Conservation (phyloP, 2,797 vertebrate genomes). For the Vultur gryphus region DNA sequence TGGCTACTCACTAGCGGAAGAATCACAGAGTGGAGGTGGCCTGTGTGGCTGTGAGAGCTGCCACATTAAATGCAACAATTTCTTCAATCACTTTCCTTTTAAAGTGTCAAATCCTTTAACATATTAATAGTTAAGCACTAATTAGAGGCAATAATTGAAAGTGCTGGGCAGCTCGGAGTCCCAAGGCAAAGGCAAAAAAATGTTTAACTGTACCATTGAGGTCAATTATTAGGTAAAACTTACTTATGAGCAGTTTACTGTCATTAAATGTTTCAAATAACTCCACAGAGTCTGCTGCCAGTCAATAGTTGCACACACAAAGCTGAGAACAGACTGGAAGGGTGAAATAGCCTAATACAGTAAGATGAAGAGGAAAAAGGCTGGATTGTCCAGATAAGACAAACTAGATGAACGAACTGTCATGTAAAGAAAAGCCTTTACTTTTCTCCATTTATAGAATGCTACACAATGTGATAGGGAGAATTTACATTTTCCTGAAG, state of each 20-base stretch:
- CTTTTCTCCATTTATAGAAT: not conserved
- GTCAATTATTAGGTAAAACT: slow-evolving; percentile 31
- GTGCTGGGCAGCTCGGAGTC: not conserved
- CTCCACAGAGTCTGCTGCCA: not conserved
- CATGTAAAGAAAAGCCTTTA: slow-evolving; percentile 2
- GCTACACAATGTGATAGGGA: not conserved
- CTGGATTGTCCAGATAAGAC: not conserved
- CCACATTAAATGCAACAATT: not conserved
- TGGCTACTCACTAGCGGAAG: not conserved
- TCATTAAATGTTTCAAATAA: slow-evolving; percentile 12
- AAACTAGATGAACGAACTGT: not conserved
- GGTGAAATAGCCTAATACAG: not conserved
- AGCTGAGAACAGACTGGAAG: not conserved
- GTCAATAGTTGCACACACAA: not conserved
- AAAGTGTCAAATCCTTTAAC: slow-evolving; percentile 7
- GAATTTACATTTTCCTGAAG: slow-evolving; percentile 49
- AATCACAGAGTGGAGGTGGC: not conserved
- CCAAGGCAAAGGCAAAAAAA: not conserved
- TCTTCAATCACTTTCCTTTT: not conserved
- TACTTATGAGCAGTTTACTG: slow-evolving; percentile 24
- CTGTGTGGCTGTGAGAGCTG: not conserved
- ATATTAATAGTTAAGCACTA: not conserved
- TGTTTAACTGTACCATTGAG: not conserved
- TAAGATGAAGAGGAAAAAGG: not conserved
- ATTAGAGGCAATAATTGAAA: slow-evolving; percentile 27